A percentile compares a stretch with the other conserved stretches of the same genome.
These are phyloP conservation scores for Polietes domitor DNA, from an alignment of 2,888 invertebrate genomes.

Conservation along the genomic window DNA sequence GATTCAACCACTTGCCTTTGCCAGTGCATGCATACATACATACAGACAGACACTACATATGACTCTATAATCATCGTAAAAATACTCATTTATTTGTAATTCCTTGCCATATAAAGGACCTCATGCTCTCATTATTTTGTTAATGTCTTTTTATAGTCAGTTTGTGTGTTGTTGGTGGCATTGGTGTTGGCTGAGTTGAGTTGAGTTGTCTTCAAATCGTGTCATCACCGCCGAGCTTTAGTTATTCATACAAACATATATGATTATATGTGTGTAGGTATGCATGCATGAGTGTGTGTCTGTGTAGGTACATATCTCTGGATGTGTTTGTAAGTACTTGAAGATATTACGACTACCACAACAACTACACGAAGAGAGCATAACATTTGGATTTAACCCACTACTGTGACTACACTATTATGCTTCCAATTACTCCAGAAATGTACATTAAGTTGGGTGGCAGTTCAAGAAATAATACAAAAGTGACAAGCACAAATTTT, in stretches of 20 bases:
- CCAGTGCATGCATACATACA: no score
- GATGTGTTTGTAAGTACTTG: constrained; percentile 12
- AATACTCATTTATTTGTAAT: constrained; percentile 22
- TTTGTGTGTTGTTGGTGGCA: neutral
- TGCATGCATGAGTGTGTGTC: neutral
- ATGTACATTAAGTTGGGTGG: no score
- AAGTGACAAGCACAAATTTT: no score
- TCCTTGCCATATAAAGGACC: neutral
- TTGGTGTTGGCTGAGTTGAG: constrained; percentile 9
- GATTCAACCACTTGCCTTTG: neutral
- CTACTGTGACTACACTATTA: constrained; percentile 20
- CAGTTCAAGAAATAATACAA: no score
- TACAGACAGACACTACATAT: no score
- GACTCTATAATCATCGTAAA: constrained; percentile 15
- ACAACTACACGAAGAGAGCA: constrained; percentile 27
- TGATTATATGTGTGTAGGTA: neutral
- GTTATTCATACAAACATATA: constrained; percentile 1
- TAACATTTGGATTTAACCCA: constrained; percentile 52
- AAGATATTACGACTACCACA: constrained; percentile 12
- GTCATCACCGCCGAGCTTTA: neutral
- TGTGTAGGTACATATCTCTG: no score
- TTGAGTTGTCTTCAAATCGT: constrained; percentile 7
- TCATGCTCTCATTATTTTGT: constrained; percentile 13
- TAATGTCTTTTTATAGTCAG: constrained; percentile 11
- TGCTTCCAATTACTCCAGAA: constrained; percentile 21